Percentiles rank a stretch among this genome's conserved stretches.
phyloP scores from a whole-genome alignment of 2,113 vertebrate genomes.

The Uropsilus gracilis region DNA sequence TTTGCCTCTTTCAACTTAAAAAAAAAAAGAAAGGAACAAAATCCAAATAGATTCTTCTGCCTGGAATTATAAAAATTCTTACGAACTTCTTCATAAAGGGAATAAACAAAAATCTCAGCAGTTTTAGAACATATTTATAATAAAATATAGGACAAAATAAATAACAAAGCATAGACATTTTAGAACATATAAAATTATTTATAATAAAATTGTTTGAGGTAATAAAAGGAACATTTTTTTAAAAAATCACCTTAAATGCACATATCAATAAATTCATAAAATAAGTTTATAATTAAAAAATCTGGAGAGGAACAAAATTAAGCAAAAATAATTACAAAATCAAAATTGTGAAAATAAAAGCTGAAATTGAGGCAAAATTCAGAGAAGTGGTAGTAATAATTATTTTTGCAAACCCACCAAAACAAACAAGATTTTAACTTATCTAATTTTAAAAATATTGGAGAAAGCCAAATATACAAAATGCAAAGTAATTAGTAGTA shows the following conservation, averaged over 20 bases:
- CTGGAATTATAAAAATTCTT: neutral
- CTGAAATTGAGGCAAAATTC: neutral
- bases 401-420: neutral
- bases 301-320: neutral
- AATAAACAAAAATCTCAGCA: too few species aligned
- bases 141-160: too few species aligned
- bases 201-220: neutral
- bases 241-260: neutral
- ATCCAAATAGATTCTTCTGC: accelerated
- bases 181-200: neutral
- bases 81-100: neutral
- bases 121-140: too few species aligned
- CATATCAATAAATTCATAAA: neutral
- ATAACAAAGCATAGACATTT: neutral
- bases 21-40: too few species aligned
- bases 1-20: too few species aligned
- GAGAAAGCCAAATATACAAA: neutral
- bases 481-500: neutral
- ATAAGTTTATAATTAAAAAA: neutral
- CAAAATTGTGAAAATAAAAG: neutral
- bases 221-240: neutral
- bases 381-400: neutral
- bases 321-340: neutral
- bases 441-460: neutral
- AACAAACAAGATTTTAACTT: neutral